A percentile compares a stretch with the other conserved stretches of the same genome.
These are phyloP conservation scores for Neopelma chrysocephalum DNA, from an alignment of 2,797 vertebrate genomes.

Conservation along the genomic window DNA sequence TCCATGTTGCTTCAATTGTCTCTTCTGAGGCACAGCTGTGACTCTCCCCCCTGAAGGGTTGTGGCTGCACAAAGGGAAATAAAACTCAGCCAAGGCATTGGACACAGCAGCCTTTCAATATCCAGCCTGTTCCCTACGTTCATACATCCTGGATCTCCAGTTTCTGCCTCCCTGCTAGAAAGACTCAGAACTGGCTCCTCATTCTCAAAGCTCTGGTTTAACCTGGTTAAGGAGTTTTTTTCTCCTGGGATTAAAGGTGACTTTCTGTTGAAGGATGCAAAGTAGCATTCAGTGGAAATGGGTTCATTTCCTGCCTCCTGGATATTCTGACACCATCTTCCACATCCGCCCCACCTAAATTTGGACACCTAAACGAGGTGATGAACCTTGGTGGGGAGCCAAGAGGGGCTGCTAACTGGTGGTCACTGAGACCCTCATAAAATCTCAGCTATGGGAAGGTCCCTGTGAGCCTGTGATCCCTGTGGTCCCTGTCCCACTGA, in stretches of 20 bases:
- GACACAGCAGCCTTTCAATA: not conserved
- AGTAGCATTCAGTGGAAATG: not conserved
- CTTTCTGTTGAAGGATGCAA: not conserved
- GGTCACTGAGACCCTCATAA: not conserved
- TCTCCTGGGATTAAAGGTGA: not conserved
- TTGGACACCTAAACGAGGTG: no score
- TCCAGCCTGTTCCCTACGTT: not conserved
- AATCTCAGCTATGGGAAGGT: not conserved
- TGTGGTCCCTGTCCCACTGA: not conserved
- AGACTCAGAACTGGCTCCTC: not conserved
- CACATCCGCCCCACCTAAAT: not conserved
- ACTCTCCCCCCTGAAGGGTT: not conserved
- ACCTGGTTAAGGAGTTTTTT: not conserved
- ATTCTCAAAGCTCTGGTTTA: not conserved
- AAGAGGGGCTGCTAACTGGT: not conserved
- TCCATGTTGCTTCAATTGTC: not conserved
- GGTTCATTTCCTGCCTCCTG: not conserved
- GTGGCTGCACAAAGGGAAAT: not conserved
- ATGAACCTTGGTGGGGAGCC: not conserved
- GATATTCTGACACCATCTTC: not conserved
- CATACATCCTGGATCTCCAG: not conserved
- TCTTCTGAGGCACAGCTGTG: conserved; percentile 1
- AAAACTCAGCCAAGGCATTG: not conserved
- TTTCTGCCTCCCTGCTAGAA: not conserved
- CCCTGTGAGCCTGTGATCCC: not conserved